Percentiles rank a stretch among this genome's conserved stretches.
Evolutionary conservation across 2,888 invertebrate genomes (phyloP).

Genomic region (Eupsilia transversa): DNA sequence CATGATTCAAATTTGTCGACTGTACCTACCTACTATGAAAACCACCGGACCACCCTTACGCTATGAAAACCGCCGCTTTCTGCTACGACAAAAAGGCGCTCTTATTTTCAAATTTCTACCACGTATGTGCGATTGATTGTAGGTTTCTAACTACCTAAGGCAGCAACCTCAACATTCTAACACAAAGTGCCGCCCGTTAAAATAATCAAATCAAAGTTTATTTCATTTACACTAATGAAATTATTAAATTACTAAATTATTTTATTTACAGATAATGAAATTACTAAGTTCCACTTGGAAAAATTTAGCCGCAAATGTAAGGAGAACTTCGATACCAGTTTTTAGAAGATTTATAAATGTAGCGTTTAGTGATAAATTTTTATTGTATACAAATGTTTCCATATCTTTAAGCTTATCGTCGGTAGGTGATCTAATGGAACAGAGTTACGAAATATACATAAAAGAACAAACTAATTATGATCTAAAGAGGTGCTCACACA

Average conservation of each 20-base stretch:
- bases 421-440: conserved; percentile 95
- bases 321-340: conserved; percentile 68
- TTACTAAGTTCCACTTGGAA: conserved; percentile 81
- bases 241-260: too few relatives aligned
- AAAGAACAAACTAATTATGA: conserved; percentile 92
- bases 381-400: conserved; percentile 95
- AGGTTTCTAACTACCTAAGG: neutral
- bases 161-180: neutral
- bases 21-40: neutral
- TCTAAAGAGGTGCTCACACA: conserved; percentile 92
- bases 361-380: conserved; percentile 93
- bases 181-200: neutral
- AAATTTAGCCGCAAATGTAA: conserved; percentile 76
- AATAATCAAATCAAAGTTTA: neutral
- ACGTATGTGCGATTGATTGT: neutral
- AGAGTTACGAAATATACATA: conserved; percentile 94
- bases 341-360: conserved; percentile 77
- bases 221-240: neutral
- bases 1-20: too few relatives aligned
- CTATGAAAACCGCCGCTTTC: neutral
- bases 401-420: conserved; percentile 95
- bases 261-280: conserved; percentile 72
- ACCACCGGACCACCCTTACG: neutral
- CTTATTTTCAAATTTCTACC: neutral
- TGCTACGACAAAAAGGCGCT: too few relatives aligned